Percentiles rank a stretch among this genome's conserved stretches.
Evolutionary conservation across 2,113 vertebrate genomes (phyloP).

Genomic region (Suricata suricatta): DNA sequence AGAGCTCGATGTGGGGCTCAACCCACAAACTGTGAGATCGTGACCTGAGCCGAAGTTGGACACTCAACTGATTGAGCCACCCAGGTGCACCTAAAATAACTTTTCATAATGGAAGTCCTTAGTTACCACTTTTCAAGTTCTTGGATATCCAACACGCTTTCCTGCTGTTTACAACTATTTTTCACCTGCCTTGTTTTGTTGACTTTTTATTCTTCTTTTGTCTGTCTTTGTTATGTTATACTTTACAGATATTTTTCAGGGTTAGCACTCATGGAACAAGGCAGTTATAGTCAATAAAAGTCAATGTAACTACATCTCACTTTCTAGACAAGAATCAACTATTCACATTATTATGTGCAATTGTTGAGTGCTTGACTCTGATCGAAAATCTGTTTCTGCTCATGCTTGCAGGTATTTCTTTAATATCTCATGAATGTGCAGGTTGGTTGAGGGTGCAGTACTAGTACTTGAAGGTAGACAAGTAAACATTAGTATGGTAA

Average conservation of each 20-base stretch:
- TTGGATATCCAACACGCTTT: neutral
- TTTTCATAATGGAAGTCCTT: neutral
- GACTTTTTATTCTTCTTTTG: neutral
- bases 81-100: neutral
- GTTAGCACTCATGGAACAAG: neutral
- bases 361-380: neutral
- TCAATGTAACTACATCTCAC: neutral
- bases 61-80: no score
- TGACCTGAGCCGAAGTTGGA: no score
- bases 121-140: neutral
- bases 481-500: neutral
- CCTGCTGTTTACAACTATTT: neutral
- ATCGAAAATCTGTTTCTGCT: neutral
- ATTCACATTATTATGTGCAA: neutral
- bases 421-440: neutral
- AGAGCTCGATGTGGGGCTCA: no score
- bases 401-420: neutral
- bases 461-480: neutral
- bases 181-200: neutral
- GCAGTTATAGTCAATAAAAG: neutral
- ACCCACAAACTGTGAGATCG: no score
- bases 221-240: conserved; percentile 1
- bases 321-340: neutral
- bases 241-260: neutral
- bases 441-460: neutral